Evolutionary conservation across 2,888 invertebrate species (phyloP).

Genomic region (Listrodromus nycthemerus): DNA sequence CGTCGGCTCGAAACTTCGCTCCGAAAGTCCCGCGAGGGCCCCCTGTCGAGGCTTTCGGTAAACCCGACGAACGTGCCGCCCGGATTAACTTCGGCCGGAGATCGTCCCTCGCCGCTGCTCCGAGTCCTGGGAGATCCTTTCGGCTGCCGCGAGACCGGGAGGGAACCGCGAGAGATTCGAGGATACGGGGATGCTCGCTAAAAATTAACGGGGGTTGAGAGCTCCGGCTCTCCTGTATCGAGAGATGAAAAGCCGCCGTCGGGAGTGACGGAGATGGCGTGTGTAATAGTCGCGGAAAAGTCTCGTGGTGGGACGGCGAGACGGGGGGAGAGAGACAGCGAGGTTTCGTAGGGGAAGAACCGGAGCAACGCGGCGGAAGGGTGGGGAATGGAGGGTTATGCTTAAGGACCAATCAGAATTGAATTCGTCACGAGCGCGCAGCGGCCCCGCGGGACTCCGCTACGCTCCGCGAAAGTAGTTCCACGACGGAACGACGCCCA

Average conservation of each 20-base stretch:
- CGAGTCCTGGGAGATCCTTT: background rate
- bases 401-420: conserved; percentile 87
- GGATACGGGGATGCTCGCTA: background rate
- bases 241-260: conserved; percentile 42
- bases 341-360: conserved; percentile 72
- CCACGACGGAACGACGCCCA: conserved; percentile 81
- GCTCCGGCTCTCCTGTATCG: conserved; percentile 10
- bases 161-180: background rate
- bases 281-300: conserved; percentile 58
- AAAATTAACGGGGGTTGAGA: background rate
- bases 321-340: conserved; percentile 63
- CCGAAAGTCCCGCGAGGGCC: conserved; percentile 75
- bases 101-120: background rate
- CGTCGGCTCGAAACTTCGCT: conserved; percentile 67
- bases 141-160: conserved; percentile 59
- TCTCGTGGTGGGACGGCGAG: conserved; percentile 16
- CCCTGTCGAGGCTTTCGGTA: conserved; percentile 79
- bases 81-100: conserved; percentile 81
- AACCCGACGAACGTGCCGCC: conserved; percentile 81
- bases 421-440: conserved; percentile 86
- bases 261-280: conserved; percentile 49
- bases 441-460: conserved; percentile 79
- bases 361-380: conserved; percentile 64
- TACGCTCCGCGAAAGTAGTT: conserved; percentile 82
- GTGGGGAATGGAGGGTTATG: conserved; percentile 83